Base-by-base conservation (phyloP, 1,140 invertebrate genomes). In the Dendrolimus punctatus region DNA sequence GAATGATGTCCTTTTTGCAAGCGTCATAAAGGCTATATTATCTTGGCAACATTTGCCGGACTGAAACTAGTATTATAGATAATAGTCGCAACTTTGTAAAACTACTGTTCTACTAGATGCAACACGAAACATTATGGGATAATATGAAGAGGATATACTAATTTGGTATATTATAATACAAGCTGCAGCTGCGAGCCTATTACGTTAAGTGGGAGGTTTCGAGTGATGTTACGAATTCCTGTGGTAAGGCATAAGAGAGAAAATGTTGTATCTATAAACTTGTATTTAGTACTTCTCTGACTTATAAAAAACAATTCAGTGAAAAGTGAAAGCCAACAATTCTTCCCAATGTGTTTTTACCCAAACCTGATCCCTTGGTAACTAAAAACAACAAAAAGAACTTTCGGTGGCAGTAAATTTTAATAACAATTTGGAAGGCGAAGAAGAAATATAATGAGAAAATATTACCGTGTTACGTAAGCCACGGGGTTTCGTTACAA, bases 381-480 rank as follows among this genome's bases (percentile, higher is more conserved):
- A 23, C 23, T 23, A 23, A 23, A 23, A 23, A 23, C 23, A 23
- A 23, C 23, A 23, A 23, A 23, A 23, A 23, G 23, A 23, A 23
- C 46, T 5, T 42, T 48, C 51, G 53, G 62, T 68, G 61, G 64
- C 60, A 64, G 56, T 71, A 67, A 66, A 68, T 66, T 71, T 72
- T 76, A 77, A 81, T 79, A 57, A 74, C 67, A 73, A 70, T 73
- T 71, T 70, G 55, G 60, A 68, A 66, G 62, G 54, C 58, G 62
- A 60, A 68, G 52, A 64, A 68, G 64, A 76, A 76, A 76, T 71
- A 73, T 72, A 75, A 75, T 76, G 71, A 71, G 68, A 68, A 76
- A 68, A 73, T 70, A 71, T 68, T 50, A 52, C n/a, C 45, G 50
- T 37, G 44, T 53, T 50, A 56, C 6, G n/a, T 9, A 45, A n/a